Percentiles rank a stretch among this genome's conserved stretches.
Evolutionary conservation across 2,888 invertebrate genomes (phyloP).

Genomic region (Lagria hirta): DNA sequence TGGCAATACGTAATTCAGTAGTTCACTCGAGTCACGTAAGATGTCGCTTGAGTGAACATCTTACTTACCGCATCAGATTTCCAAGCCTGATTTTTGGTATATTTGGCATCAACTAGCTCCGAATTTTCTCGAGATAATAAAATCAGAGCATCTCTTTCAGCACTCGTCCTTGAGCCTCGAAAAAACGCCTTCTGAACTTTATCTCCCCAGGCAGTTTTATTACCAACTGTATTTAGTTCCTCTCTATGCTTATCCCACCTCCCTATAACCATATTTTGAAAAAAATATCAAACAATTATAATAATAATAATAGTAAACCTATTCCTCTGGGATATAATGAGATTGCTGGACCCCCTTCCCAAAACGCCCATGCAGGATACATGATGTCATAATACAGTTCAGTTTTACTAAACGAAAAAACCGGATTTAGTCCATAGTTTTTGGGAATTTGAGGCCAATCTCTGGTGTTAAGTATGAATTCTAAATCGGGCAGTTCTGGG

Average conservation of each 20-base stretch:
- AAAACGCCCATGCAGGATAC: conserved; percentile 97
- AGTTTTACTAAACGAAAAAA: conserved; percentile 97
- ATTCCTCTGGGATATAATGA: conserved; percentile 89
- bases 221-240: conserved; percentile 60
- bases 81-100: conserved; percentile 99
- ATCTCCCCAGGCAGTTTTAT: conserved; percentile 73
- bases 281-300: conserved; percentile 5
- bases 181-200: conserved; percentile 80
- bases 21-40: too few species aligned
- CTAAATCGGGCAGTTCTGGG: conserved; percentile 74
- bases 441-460: conserved; percentile 89
- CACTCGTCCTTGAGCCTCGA: conserved; percentile 90
- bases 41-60: conserved; percentile 25
- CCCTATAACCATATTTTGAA: conserved; percentile 55
- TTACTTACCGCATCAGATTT: conserved; percentile 84
- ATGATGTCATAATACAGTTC: conserved; percentile 84
- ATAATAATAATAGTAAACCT: conserved; percentile 35
- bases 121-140: conserved; percentile 75
- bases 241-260: conserved; percentile 85
- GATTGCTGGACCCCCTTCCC: conserved; percentile 98
- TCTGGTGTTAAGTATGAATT: conserved; percentile 83
- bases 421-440: conserved; percentile 68
- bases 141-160: conserved; percentile 86
- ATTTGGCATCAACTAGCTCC: conserved; percentile 84
- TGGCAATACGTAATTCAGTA: too few species aligned